Percentiles rank a stretch among this genome's conserved stretches.
Evolutionary conservation across 2,888 invertebrate species (phyloP).

Genomic region (Ariolimax columbianus): DNA sequence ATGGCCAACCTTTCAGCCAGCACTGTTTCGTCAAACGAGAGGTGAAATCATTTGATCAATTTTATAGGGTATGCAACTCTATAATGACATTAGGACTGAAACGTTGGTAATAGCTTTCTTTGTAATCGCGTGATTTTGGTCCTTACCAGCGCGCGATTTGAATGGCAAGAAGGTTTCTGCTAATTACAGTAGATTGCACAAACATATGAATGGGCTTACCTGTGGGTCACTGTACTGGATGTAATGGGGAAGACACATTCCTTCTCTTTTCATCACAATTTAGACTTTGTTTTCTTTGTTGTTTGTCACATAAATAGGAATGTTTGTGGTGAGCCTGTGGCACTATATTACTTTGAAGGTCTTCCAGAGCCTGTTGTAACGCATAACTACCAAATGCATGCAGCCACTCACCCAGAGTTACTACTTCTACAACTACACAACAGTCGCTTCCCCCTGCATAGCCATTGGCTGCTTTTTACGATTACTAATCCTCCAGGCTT

Average conservation of each 20-base stretch:
- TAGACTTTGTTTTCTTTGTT: not conserved
- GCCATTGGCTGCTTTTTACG: conserved; percentile 22
- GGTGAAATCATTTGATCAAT: too few relatives aligned
- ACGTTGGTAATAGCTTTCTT: too few relatives aligned
- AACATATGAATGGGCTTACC: not conserved
- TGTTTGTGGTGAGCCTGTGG: not conserved
- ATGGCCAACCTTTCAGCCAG: too few relatives aligned
- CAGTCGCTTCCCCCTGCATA: not conserved
- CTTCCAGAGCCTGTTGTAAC: not conserved
- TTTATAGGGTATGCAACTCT: too few relatives aligned
- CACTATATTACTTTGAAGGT: not conserved
- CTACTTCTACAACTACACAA: conserved; percentile 6
- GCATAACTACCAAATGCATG: not conserved
- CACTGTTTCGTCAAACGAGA: too few relatives aligned
- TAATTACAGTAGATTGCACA: not conserved
- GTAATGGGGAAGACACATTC: too few relatives aligned
- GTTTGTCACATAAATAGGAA: not conserved
- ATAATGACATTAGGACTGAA: too few relatives aligned
- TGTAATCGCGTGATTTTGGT: too few relatives aligned
- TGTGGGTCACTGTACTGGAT: not conserved
- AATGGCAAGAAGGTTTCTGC: too few relatives aligned
- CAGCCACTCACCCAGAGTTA: conserved; percentile 2
- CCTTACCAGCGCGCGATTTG: too few relatives aligned
- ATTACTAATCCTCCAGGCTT: conserved; percentile 13
- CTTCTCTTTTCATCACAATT: not conserved